Evolutionary conservation across 2,113 vertebrate species (phyloP).

Genomic region (Condylura cristata): DNA sequence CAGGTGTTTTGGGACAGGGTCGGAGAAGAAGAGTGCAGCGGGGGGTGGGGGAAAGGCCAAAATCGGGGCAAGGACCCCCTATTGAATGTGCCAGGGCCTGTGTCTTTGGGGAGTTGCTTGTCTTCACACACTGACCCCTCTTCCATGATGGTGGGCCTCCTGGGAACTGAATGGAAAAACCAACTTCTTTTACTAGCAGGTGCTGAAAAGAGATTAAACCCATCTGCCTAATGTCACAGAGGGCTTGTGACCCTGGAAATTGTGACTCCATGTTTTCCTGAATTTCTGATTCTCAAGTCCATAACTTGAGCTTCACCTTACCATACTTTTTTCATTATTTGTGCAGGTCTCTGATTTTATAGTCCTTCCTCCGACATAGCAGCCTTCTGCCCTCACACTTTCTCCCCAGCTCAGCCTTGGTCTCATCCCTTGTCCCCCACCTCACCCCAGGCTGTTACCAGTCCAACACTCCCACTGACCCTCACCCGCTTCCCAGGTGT

Average conservation of each 20-base stretch:
- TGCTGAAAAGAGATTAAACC: neutral
- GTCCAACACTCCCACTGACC: neutral
- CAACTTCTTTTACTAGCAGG: neutral
- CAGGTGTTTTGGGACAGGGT: neutral
- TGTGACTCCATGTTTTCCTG: neutral
- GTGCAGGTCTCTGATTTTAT: neutral
- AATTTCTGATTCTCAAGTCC: neutral
- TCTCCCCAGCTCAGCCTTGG: neutral
- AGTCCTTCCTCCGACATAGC: neutral
- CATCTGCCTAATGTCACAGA: neutral
- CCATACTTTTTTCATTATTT: neutral
- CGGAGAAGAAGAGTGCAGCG: neutral
- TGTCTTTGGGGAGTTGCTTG: neutral
- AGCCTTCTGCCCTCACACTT: neutral
- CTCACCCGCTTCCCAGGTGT: neutral
- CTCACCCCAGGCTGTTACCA: neutral
- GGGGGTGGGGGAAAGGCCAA: fast-evolving
- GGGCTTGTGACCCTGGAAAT: neutral
- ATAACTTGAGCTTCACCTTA: neutral
- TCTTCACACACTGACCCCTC: too few species aligned
- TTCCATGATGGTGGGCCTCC: neutral
- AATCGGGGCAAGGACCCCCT: neutral
- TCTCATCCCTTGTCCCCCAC: too few species aligned
- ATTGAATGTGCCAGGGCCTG: neutral
- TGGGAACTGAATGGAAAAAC: neutral